phyloP scores from a whole-genome alignment of 2,113 vertebrate genomes.

The Mellivora capensis region DNA sequence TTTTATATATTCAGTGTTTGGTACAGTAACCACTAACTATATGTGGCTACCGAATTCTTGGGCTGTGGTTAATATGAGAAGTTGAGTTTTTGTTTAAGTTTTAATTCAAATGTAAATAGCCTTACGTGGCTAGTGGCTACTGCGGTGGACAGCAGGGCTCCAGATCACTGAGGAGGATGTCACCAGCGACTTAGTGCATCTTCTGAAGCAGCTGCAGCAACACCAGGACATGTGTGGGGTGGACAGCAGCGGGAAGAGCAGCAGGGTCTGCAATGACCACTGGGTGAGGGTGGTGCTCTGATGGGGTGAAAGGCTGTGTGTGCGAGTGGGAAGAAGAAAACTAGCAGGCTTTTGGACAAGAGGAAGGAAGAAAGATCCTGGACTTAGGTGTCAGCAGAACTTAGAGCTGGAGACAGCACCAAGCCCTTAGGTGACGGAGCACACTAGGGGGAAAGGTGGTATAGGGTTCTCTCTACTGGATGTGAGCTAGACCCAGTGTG shows the following conservation, averaged over 20 bases:
- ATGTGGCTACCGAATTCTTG: neutral
- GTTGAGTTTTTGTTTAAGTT: neutral
- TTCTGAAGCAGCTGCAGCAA: neutral
- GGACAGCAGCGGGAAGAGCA: neutral
- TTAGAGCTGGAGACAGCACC: neutral
- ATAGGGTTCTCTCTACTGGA: neutral
- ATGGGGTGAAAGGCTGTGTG: neutral
- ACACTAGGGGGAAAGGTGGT: neutral
- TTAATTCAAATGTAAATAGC: neutral
- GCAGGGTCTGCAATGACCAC: neutral
- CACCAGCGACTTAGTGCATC: neutral
- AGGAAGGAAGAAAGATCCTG: neutral
- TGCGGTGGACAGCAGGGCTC: neutral
- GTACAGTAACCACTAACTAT: neutral
- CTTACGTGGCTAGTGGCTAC: neutral
- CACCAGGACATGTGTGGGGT: neutral
- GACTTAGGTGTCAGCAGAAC: neutral
- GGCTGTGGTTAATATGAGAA: neutral
- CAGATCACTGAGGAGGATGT: neutral
- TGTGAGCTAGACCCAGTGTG: neutral
- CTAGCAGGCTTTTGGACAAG: neutral
- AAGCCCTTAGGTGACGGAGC: neutral
- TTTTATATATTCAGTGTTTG: neutral
- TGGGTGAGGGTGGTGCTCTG: neutral
- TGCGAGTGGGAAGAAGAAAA: neutral